phyloP scores from a whole-genome alignment of 2,888 invertebrate genomes.

The Zonitis immaculata region DNA sequence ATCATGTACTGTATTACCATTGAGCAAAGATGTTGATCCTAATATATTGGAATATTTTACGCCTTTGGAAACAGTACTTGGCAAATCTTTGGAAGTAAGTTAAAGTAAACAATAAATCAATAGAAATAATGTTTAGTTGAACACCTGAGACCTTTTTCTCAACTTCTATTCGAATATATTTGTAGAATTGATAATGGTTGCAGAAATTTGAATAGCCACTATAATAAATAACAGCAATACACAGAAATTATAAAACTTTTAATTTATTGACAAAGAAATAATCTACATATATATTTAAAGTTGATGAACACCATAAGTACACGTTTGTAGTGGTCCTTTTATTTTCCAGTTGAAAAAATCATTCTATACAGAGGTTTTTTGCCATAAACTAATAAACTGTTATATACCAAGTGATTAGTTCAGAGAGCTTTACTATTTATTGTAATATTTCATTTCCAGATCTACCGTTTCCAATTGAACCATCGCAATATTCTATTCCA shows the following conservation, averaged over 20 bases:
- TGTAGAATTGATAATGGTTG: neutral
- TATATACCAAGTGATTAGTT: too few species aligned
- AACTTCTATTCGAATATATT: neutral
- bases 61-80: constrained; percentile 29
- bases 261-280: too few species aligned
- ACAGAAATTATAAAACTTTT: too few species aligned
- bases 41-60: constrained; percentile 37
- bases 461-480: constrained; percentile 36
- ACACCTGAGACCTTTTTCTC: neutral
- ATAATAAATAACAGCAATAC: too few species aligned
- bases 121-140: neutral
- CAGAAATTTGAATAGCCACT: too few species aligned
- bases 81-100: constrained; percentile 34
- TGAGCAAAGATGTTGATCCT: constrained; percentile 36
- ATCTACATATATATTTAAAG: too few species aligned
- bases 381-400: too few species aligned
- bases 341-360: too few species aligned
- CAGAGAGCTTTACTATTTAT: too few species aligned
- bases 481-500: constrained; percentile 31
- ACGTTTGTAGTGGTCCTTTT: too few species aligned
- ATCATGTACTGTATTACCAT: constrained; percentile 24
- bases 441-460: constrained; percentile 16
- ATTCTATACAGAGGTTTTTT: too few species aligned
- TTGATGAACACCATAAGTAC: too few species aligned
- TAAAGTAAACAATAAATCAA: neutral